A percentile compares a stretch with the other conserved stretches of the same genome.
phyloP scores from a whole-genome alignment of 2,797 vertebrate genomes.

The Calcarius lapponicus region DNA sequence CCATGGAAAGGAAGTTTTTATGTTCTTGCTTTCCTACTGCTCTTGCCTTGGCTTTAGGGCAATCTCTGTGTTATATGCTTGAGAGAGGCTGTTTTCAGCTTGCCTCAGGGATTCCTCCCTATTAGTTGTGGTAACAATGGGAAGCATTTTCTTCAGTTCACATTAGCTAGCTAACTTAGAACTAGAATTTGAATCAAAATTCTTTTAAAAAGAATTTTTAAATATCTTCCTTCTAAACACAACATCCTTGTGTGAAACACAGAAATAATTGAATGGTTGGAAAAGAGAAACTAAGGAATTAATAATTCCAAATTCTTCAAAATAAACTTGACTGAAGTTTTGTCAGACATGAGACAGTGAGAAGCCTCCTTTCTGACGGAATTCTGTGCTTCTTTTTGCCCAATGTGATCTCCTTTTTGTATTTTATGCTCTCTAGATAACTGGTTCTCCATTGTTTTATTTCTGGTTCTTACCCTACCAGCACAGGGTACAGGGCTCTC shows the following conservation, averaged over 20 bases:
- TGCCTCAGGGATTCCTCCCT: background rate
- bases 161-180: background rate
- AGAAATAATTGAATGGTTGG: background rate
- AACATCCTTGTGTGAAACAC: background rate
- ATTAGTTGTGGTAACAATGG: background rate
- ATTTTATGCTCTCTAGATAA: background rate
- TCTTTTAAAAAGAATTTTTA: accelerated
- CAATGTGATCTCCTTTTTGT: background rate
- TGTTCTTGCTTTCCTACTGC: background rate
- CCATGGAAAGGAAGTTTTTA: background rate
- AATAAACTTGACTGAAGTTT: background rate
- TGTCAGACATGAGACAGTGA: accelerated
- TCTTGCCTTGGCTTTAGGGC: constrained; percentile 12
- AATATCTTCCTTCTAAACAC: background rate
- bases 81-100: background rate
- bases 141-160: background rate
- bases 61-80: background rate
- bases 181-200: background rate
- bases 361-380: background rate
- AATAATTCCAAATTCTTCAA: background rate
- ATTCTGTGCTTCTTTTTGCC: background rate
- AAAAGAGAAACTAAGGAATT: background rate
- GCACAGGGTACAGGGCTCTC: background rate
- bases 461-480: background rate
- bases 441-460: background rate